Base-by-base conservation (phyloP, 1,140 invertebrate genomes). In the Melanaphis sacchari region DNA sequence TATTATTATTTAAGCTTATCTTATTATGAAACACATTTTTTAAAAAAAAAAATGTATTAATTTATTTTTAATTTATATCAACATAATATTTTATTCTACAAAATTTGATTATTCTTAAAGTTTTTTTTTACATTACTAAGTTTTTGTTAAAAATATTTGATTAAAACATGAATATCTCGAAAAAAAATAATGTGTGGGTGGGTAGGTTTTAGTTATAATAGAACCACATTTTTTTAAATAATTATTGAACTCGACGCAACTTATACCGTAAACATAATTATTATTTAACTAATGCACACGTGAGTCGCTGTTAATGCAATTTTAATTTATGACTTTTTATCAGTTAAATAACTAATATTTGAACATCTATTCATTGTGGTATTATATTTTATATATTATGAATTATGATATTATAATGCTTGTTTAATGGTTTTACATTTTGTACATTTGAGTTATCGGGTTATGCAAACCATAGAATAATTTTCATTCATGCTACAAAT, bases 301-400 rank as follows among this genome's bases (percentile, higher is more conserved):
- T 76, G 59, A 76, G 59, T 76, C 4, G 15, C 18, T 76, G 59
- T 36, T 76, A 18, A n/a, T 76, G 59, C 4, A 76, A n/a, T n/a
- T 76, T 76, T 76, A 76, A 76, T 76, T 76, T 76, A n/a, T 76
- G 59, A 76, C 59, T 76, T 76, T 76, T n/a, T 76, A 76, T 76
- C 59, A n/a, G 59, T 76, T 76, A n/a, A 76, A n/a, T 76, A 76
- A 76, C 59, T 76, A 76, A 76, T 76, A 76, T 76, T 76, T 76
- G 59, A n/a, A 76, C 31, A n/a, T 76, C n/a, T 76, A 76, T 76
- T n/a, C 59, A 36, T n/a, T 76, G 59, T n/a, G 31, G 59, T 76
- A n/a, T 76, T 76, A 76, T 59, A 59, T 59, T 59, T 59, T 59
- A 59, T 59, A 11, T 59, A 4, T 59, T 31, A 59, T 76, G 59